Evolutionary conservation across 1,140 invertebrate species (phyloP).

Genomic region (Daktulosphaira vitifoliae): DNA sequence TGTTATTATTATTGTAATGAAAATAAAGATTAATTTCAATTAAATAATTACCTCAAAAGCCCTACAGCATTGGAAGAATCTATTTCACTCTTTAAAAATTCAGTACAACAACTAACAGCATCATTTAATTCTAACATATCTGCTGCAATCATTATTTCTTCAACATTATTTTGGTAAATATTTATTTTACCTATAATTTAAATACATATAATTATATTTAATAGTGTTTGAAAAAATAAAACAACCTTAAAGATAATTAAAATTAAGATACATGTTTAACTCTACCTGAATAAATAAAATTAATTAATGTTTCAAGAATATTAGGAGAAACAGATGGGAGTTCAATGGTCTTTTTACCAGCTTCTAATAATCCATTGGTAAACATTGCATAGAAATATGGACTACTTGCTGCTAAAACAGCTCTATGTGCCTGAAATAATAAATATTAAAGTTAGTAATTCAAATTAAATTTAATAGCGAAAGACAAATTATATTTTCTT

Average conservation of each 20-base stretch:
- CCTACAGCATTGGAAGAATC: slow-evolving; percentile 85
- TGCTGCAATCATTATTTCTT: slow-evolving; percentile 79
- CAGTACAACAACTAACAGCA: slow-evolving; percentile 76
- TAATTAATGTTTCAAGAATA: slow-evolving; percentile 64
- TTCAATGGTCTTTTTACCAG: slow-evolving; percentile 64
- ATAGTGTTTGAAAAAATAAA: too few species aligned
- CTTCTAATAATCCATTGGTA: slow-evolving; percentile 70
- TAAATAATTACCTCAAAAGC: slow-evolving; percentile 58
- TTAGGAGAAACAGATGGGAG: slow-evolving; percentile 65
- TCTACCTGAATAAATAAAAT: slow-evolving; percentile 82
- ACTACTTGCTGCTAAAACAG: slow-evolving; percentile 81
- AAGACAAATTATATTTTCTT: too few species aligned
- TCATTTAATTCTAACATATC: slow-evolving; percentile 86
- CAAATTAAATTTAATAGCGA: too few species aligned
- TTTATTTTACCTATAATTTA: slow-evolving; percentile 46
- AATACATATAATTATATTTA: slow-evolving; percentile 20
- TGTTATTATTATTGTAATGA: neutral
- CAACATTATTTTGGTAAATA: slow-evolving; percentile 66
- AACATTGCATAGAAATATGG: slow-evolving; percentile 97
- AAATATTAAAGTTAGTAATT: too few species aligned
- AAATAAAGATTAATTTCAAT: neutral
- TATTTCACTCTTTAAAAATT: slow-evolving; percentile 78
- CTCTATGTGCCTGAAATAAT: slow-evolving; percentile 67
- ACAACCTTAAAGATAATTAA: neutral
- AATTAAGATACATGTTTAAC: neutral